phyloP scores from a whole-genome alignment of 2,888 invertebrate species.

The Mythimna albipuncta region DNA sequence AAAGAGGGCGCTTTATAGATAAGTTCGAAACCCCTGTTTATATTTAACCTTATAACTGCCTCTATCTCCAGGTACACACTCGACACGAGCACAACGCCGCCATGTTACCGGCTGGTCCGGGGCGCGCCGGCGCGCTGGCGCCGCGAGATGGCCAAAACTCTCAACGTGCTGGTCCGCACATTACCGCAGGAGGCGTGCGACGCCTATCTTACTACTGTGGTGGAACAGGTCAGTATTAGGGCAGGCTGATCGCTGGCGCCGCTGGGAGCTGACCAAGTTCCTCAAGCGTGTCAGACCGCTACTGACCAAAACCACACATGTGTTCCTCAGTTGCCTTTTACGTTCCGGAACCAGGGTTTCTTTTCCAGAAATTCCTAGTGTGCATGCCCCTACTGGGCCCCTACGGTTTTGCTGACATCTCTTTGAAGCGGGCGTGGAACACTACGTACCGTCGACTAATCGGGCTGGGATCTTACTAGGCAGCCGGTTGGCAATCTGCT shows the following conservation, averaged over 20 bases:
- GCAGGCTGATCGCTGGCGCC: slow-evolving; percentile 91
- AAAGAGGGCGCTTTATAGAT: too few relatives aligned
- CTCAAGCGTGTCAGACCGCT: slow-evolving; percentile 79
- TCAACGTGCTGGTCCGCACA: slow-evolving; percentile 93
- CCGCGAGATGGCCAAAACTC: slow-evolving; percentile 89
- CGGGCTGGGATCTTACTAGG: too few relatives aligned
- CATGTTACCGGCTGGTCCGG: slow-evolving; percentile 93
- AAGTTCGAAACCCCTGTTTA: neutral
- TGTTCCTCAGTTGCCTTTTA: too few relatives aligned
- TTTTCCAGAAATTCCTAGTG: too few relatives aligned
- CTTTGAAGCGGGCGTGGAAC: too few relatives aligned
- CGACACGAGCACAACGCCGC: slow-evolving; percentile 93
- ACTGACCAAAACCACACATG: too few relatives aligned
- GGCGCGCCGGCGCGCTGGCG: slow-evolving; percentile 91
- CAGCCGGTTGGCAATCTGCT: too few relatives aligned
- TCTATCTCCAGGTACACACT: slow-evolving; percentile 91
- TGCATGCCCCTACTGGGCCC: too few relatives aligned
- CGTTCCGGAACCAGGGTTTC: too few relatives aligned
- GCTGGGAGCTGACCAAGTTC: slow-evolving; percentile 88
- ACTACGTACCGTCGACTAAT: too few relatives aligned
- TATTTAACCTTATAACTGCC: neutral
- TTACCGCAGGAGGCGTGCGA: slow-evolving; percentile 94
- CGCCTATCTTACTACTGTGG: slow-evolving; percentile 95
- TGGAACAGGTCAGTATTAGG: slow-evolving; percentile 92
- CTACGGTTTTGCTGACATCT: too few relatives aligned